Evolutionary conservation across 2,797 vertebrate genomes (phyloP), one percentile per base, ranked within the genome.

Genomic region (Nyctibius grandis): DNA sequence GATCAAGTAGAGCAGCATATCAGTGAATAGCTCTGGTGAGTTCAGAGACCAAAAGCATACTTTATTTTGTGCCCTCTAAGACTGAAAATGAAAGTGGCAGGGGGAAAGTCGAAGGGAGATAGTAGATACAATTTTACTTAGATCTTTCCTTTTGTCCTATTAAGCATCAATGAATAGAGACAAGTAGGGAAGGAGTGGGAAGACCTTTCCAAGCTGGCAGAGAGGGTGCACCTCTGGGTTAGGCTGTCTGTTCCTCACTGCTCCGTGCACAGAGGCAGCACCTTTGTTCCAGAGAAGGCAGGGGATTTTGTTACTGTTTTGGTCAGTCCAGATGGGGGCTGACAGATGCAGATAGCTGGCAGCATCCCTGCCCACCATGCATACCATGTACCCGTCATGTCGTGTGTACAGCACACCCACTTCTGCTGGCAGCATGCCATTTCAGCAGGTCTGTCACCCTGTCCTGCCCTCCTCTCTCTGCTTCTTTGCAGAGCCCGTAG

Each of bases 151-250:
- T 54, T 63, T 45, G 22, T 40, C 33, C 40, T 13, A 1, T n/a
- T 33, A 50, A 63, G 9, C 0, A 0, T 0, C 7, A 5, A 13
- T 25, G 48, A 42, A 11, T 14, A 73, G 31, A 68, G 13, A 7
- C 50, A 38, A 45, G n/a, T 14, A 57, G 78, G 23, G 53, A 29
- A 31, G 61, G 45, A 64, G 31, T 26, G 36, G 73, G 51, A 76
- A 64, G 47, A 22, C 44, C 6, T 72, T 68, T 68, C 23, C 25
- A 6, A 29, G 36, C 5, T 34, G 68, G 21, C 50, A 54, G 44
- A 42, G 61, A 45, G 69, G 59, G 40, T 91, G 28, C 38, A 18
- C 13, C 12, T 73, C 48, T 61, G 3, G 1, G 7, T 77, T 17
- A 26, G 7, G 7, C 33, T 75, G 56, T 12, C 68, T 67, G 8